These are phyloP conservation scores for Grapholita molesta DNA, from an alignment of 1,140 invertebrate species.

Conservation along the genomic window DNA sequence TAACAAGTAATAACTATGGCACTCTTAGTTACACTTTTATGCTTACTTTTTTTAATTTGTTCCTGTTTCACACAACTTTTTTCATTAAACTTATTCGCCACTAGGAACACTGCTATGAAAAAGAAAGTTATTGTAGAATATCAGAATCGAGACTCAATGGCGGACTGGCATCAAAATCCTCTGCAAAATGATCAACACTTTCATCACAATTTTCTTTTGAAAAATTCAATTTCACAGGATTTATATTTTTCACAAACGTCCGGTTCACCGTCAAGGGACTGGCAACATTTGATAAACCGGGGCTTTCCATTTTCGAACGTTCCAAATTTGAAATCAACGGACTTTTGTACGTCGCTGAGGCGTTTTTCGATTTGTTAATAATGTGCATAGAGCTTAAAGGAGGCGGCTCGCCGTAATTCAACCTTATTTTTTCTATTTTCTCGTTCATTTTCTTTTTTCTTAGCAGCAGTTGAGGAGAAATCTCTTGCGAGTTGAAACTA, in stretches of 20 bases:
- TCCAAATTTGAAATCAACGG: slow-evolving; percentile 40
- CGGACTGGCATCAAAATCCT: slow-evolving; percentile 66
- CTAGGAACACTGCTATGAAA: too few relatives aligned
- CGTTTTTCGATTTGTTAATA: slow-evolving; percentile 55
- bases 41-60: too few relatives aligned
- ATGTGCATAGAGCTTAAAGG: slow-evolving; percentile 59
- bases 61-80: too few relatives aligned
- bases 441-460: slow-evolving; percentile 52
- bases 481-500: slow-evolving; percentile 50
- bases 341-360: slow-evolving; percentile 51
- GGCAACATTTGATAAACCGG: slow-evolving; percentile 13
- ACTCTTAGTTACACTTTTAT: too few relatives aligned
- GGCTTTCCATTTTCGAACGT: neutral
- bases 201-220: slow-evolving; percentile 27
- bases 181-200: slow-evolving; percentile 50
- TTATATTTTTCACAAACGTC: slow-evolving; percentile 39
- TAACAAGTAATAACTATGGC: too few relatives aligned
- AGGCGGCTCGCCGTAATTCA: slow-evolving; percentile 67
- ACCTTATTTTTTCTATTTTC: slow-evolving; percentile 64
- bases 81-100: too few relatives aligned
- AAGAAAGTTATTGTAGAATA: neutral
- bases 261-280: slow-evolving; percentile 25
- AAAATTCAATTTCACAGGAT: slow-evolving; percentile 62
- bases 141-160: slow-evolving; percentile 65
- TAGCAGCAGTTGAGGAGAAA: slow-evolving; percentile 37